phyloP scores from a whole-genome alignment of 2,113 vertebrate genomes.

The Chaetodon trifascialis region DNA sequence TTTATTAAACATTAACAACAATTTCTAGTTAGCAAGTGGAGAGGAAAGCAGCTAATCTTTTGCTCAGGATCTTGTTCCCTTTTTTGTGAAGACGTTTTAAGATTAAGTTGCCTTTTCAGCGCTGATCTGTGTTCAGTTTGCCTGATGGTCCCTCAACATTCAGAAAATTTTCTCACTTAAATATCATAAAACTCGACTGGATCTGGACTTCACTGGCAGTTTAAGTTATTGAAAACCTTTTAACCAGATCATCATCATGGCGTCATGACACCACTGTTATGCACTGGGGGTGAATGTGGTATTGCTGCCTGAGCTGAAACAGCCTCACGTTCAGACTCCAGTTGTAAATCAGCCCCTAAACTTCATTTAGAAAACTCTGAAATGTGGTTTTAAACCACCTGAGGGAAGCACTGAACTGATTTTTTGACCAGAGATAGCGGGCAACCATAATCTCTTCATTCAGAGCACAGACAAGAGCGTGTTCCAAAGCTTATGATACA shows the following conservation, averaged over 20 bases:
- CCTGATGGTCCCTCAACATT: neutral
- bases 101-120: slow-evolving; percentile 22
- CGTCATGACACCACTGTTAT: slow-evolving; percentile 32
- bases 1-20: slow-evolving; percentile 76
- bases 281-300: slow-evolving; percentile 24
- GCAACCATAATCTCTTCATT: slow-evolving; percentile 33
- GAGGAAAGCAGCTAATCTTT: slow-evolving; percentile 62
- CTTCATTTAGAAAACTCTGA: slow-evolving; percentile 10
- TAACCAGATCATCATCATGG: neutral
- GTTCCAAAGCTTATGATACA: slow-evolving; percentile 58
- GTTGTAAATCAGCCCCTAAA: neutral
- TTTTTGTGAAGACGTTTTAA: slow-evolving; percentile 54
- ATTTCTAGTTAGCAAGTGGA: slow-evolving; percentile 66
- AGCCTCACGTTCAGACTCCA: slow-evolving; percentile 49
- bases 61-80: slow-evolving; percentile 71
- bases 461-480: slow-evolving; percentile 30
- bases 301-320: slow-evolving; percentile 28
- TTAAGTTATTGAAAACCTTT: neutral
- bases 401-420: slow-evolving; percentile 18
- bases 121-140: slow-evolving; percentile 15
- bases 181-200: slow-evolving; percentile 25
- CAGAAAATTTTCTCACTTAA: slow-evolving; percentile 29
- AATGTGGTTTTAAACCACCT: slow-evolving; percentile 27
- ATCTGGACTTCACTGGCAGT: slow-evolving; percentile 44
- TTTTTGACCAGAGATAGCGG: slow-evolving; percentile 7